These are phyloP conservation scores for Melinopterus prodromus DNA, from an alignment of 2,888 invertebrate genomes.

Conservation along the genomic window DNA sequence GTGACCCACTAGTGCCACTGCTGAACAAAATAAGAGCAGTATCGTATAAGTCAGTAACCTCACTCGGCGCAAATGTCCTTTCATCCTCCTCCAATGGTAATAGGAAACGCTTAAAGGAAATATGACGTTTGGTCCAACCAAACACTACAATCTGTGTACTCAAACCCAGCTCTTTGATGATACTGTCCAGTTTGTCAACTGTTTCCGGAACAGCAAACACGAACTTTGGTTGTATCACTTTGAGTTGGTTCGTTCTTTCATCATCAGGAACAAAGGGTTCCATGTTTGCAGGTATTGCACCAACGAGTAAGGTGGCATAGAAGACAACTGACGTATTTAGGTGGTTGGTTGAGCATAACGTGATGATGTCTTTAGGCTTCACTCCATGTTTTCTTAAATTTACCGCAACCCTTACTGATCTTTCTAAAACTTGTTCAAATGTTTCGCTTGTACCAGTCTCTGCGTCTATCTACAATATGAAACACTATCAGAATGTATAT, in stretches of 20 bases:
- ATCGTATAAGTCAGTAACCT: conserved; percentile 27
- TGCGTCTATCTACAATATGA: conserved; percentile 57
- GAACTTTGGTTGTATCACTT: conserved; percentile 40
- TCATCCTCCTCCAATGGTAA: conserved; percentile 31
- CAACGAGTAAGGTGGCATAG: conserved; percentile 59
- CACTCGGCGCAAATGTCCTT: conserved; percentile 36
- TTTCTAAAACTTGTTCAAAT: conserved; percentile 53
- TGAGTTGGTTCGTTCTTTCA: conserved; percentile 37
- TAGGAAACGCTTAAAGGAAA: conserved; percentile 34
- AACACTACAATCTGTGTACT: conserved; percentile 38
- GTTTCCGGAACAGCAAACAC: conserved; percentile 38
- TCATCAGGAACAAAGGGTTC: conserved; percentile 33
- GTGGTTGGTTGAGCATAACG: conserved; percentile 59
- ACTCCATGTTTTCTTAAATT: conserved; percentile 56
- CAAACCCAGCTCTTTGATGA: conserved; percentile 33
- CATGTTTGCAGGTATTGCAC: conserved; percentile 45
- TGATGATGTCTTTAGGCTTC: conserved; percentile 57
- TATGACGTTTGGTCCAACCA: conserved; percentile 36
- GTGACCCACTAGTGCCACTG: conserved; percentile 42
- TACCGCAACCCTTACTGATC: conserved; percentile 59
- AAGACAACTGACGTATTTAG: conserved; percentile 57
- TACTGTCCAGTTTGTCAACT: conserved; percentile 31
- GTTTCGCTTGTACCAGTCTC: conserved; percentile 58
- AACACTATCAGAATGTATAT: too few relatives aligned
- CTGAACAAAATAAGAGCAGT: conserved; percentile 40